Conservation (phyloP, 1,140 invertebrate genomes). For the Lepidurus packardi region DNA sequence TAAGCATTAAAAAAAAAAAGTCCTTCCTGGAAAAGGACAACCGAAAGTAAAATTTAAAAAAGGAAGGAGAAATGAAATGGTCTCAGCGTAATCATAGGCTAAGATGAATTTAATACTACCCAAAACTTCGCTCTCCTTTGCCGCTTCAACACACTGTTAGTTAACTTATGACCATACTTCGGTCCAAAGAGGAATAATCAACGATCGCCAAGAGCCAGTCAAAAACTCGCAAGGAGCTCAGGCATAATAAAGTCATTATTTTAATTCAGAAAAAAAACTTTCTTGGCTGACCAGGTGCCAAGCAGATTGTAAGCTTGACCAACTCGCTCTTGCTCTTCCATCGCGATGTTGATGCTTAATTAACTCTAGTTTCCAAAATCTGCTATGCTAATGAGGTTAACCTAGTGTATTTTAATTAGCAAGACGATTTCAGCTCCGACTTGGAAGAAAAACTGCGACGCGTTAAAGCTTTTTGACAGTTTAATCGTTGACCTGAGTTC, state of each 20-base stretch:
- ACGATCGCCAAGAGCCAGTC: conserved; percentile 5
- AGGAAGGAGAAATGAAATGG: neutral
- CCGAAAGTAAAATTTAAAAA: neutral
- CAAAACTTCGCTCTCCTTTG: neutral
- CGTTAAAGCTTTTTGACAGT: too few species aligned
- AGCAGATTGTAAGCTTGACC: neutral
- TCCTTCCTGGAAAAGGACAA: neutral
- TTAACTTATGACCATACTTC: neutral
- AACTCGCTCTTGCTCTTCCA: neutral
- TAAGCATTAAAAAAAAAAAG: neutral
- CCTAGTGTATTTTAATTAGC: neutral
- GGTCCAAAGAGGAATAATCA: neutral
- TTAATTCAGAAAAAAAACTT: neutral
- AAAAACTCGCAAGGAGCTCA: neutral
- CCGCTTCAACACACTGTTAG: neutral
- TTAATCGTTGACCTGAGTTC: too few species aligned
- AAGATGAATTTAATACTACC: neutral
- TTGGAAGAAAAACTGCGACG: neutral
- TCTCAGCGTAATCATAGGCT: conserved; percentile 9
- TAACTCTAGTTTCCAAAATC: neutral
- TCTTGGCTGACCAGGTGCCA: neutral
- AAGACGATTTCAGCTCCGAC: neutral
- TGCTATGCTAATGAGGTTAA: neutral
- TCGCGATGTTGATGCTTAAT: neutral
- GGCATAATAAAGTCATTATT: conserved; percentile 22